Evolutionary conservation across 2,888 invertebrate species (phyloP).

Genomic region (Eumacrocentrus americanus): DNA sequence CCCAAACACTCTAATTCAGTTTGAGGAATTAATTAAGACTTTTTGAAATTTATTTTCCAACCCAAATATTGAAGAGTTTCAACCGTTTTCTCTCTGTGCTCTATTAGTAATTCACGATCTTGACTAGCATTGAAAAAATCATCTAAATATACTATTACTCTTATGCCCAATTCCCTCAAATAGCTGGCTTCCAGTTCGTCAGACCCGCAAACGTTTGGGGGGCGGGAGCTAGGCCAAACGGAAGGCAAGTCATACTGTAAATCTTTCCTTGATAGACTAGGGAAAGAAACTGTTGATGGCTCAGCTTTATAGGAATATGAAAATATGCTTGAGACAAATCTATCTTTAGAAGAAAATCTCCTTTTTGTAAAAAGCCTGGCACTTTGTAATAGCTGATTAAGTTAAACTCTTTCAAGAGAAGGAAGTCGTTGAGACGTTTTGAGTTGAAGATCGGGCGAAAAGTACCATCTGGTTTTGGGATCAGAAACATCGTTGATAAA

Average conservation of each 20-base stretch:
- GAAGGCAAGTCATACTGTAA: slow-evolving; percentile 41
- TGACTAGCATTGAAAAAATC: slow-evolving; percentile 35
- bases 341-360: slow-evolving; percentile 37
- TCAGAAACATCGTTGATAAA: slow-evolving; percentile 24
- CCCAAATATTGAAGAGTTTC: slow-evolving; percentile 20
- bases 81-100: slow-evolving; percentile 23
- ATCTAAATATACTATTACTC: slow-evolving; percentile 35
- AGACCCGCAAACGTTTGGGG: slow-evolving; percentile 39
- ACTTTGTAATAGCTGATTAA: slow-evolving; percentile 34
- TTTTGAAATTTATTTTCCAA: slow-evolving; percentile 31
- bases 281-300: slow-evolving; percentile 36
- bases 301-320: slow-evolving; percentile 33
- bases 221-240: slow-evolving; percentile 41
- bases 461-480: slow-evolving; percentile 26
- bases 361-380: slow-evolving; percentile 29
- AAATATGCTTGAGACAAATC: slow-evolving; percentile 35
- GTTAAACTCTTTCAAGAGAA: slow-evolving; percentile 29
- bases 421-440: slow-evolving; percentile 13
- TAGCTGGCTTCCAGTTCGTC: slow-evolving; percentile 40
- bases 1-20: slow-evolving; percentile 32
- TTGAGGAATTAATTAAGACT: slow-evolving; percentile 29
- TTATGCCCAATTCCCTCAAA: slow-evolving; percentile 31
- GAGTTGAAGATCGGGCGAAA: slow-evolving; percentile 28
- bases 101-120: slow-evolving; percentile 22
- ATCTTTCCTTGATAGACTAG: slow-evolving; percentile 37